phyloP scores from a whole-genome alignment of 2,113 vertebrate species.

The Prietella phreatophila region DNA sequence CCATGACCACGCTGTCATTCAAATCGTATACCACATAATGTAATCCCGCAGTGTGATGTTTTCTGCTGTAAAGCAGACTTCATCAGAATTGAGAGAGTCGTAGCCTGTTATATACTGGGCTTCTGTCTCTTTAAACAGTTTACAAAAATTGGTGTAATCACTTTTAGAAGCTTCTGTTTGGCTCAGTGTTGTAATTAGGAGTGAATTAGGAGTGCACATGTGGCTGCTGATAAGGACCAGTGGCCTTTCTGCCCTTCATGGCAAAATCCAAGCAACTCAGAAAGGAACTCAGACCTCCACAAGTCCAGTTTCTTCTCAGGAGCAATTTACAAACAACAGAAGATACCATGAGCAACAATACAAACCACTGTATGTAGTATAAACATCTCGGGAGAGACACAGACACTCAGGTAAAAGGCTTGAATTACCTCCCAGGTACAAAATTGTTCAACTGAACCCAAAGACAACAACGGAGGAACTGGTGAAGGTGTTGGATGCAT shows the following conservation, averaged over 20 bases:
- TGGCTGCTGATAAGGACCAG: not conserved
- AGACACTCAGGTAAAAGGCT: not conserved
- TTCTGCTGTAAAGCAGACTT: not conserved
- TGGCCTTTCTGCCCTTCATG: not conserved
- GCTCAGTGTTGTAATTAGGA: not conserved
- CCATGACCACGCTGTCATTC: not conserved
- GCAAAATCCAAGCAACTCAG: not conserved
- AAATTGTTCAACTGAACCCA: not conserved
- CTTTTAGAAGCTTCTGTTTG: slow-evolving; percentile 1
- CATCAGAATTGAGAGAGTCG: not conserved
- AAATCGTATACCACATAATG: slow-evolving; percentile 9
- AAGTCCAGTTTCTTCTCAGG: not conserved
- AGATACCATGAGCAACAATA: not conserved
- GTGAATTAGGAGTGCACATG: not conserved
- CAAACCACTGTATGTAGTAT: not conserved
- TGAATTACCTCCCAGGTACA: not conserved
- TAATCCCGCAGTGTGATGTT: not conserved
- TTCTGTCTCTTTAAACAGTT: not conserved
- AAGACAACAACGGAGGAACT: not conserved
- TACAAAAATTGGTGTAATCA: not conserved
- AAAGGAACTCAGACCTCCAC: not conserved
- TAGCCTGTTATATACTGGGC: no score
- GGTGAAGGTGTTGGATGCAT: not conserved
- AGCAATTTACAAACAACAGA: not conserved
- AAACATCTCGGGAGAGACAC: not conserved